Conservation (phyloP, 2,888 invertebrate species). For the Mesodorylaimus sp. region DNA sequence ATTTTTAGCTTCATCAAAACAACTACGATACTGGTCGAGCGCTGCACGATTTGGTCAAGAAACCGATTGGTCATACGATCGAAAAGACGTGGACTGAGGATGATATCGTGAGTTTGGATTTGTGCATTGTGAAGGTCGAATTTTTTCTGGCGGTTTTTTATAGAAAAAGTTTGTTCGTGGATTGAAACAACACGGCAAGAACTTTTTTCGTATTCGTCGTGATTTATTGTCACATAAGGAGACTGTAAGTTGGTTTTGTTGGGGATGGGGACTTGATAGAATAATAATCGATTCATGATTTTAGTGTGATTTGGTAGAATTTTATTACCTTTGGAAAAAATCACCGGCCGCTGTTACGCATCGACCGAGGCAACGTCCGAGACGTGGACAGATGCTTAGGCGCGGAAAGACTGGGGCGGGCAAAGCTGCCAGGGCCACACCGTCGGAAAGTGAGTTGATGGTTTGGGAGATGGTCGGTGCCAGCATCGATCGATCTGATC, state of each 20-base stretch:
- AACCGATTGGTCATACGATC: slow-evolving; percentile 86
- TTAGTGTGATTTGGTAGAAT: slow-evolving; percentile 82
- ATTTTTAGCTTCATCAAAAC: slow-evolving; percentile 67
- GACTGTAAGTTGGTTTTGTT: slow-evolving; percentile 40
- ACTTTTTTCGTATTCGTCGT: slow-evolving; percentile 90
- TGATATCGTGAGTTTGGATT: slow-evolving; percentile 47
- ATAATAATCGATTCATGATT: slow-evolving; percentile 12
- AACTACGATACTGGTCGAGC: slow-evolving; percentile 92
- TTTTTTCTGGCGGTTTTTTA: slow-evolving; percentile 14
- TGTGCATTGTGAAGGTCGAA: slow-evolving; percentile 16
- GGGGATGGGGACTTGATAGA: not conserved
- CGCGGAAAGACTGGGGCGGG: slow-evolving; percentile 42
- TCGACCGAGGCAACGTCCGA: slow-evolving; percentile 64
- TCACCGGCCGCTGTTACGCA: slow-evolving; percentile 91
- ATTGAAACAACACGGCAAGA: slow-evolving; percentile 90
- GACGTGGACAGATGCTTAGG: slow-evolving; percentile 51
- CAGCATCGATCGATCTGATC: too few species aligned
- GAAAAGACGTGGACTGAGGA: slow-evolving; percentile 97
- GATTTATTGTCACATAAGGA: slow-evolving; percentile 90
- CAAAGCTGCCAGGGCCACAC: slow-evolving; percentile 27
- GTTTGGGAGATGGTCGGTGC: too few species aligned
- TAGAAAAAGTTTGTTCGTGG: slow-evolving; percentile 89
- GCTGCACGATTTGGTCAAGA: slow-evolving; percentile 82
- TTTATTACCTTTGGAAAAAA: slow-evolving; percentile 99
- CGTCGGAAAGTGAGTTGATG: slow-evolving; percentile 26